phyloP scores from a whole-genome alignment of 1,140 invertebrate species.

The Pseudomyrmex gracilis region DNA sequence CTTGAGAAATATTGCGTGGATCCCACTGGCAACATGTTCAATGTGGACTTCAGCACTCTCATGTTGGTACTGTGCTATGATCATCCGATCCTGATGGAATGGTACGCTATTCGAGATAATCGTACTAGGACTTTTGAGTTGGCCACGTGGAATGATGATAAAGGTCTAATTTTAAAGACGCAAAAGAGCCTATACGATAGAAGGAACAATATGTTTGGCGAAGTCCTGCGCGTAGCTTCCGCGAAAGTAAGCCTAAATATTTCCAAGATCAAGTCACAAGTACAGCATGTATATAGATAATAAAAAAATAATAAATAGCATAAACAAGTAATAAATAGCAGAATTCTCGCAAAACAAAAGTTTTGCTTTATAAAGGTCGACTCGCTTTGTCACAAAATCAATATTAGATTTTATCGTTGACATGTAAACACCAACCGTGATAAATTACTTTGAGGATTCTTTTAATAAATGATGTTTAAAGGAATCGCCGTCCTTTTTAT shows the following conservation, averaged over 20 bases:
- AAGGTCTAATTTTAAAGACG: slow-evolving; percentile 16
- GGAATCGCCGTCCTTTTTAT: slow-evolving; percentile 62
- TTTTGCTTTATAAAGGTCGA: not conserved
- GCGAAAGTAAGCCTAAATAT: slow-evolving; percentile 60
- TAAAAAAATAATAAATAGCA: not conserved
- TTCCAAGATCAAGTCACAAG: not conserved
- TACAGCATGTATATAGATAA: not conserved
- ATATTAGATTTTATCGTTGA: slow-evolving; percentile 4
- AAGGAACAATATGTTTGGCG: slow-evolving; percentile 62
- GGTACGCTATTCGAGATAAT: slow-evolving; percentile 66
- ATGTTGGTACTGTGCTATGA: slow-evolving; percentile 71
- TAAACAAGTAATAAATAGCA: not conserved
- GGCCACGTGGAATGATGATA: slow-evolving; percentile 64
- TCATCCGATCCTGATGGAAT: slow-evolving; percentile 60
- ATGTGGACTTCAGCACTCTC: slow-evolving; percentile 66
- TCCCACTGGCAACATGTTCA: slow-evolving; percentile 63
- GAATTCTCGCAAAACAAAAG: not conserved
- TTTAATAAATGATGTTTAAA: slow-evolving; percentile 43
- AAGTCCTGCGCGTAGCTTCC: slow-evolving; percentile 60
- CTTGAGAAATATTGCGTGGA: slow-evolving; percentile 54
- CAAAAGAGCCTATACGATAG: slow-evolving; percentile 57
- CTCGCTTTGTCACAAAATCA: not conserved
- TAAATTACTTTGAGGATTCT: slow-evolving; percentile 7
- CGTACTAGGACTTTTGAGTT: slow-evolving; percentile 42
- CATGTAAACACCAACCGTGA: not conserved